Conservation (phyloP, 2,888 invertebrate genomes). For the Megamerina dolium region DNA sequence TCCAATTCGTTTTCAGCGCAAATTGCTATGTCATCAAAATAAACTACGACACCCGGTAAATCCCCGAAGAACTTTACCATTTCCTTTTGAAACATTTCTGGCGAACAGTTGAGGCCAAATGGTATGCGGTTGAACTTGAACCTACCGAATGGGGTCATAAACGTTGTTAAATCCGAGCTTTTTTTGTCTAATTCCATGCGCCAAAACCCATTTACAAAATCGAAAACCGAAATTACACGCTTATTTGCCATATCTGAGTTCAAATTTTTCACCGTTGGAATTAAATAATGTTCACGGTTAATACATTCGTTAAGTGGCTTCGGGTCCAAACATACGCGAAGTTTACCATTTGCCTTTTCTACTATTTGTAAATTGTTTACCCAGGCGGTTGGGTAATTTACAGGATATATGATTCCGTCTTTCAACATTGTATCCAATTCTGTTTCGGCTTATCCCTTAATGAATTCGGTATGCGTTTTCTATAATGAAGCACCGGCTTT, state of each 20-base stretch:
- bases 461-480: conserved; percentile 12
- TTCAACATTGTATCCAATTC: conserved; percentile 13
- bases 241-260: background rate
- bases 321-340: background rate
- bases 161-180: conserved; percentile 17
- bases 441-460: conserved; percentile 11
- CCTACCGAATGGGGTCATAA: conserved; percentile 18
- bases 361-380: background rate
- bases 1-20: background rate
- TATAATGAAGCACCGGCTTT: too few relatives aligned
- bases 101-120: conserved; percentile 33
- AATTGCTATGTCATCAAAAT: conserved; percentile 29
- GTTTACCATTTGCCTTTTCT: background rate
- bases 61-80: conserved; percentile 32
- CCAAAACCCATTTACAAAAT: conserved; percentile 12
- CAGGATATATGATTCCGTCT: conserved; percentile 5
- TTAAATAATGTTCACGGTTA: background rate
- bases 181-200: conserved; percentile 12
- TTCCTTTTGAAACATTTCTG: conserved; percentile 33
- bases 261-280: background rate
- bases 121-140: conserved; percentile 32
- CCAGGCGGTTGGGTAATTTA: background rate
- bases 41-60: conserved; percentile 32
- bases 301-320: background rate
- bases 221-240: conserved; percentile 11